phyloP scores from a whole-genome alignment of 2,888 invertebrate species.

The Drosophila antonietae region DNA sequence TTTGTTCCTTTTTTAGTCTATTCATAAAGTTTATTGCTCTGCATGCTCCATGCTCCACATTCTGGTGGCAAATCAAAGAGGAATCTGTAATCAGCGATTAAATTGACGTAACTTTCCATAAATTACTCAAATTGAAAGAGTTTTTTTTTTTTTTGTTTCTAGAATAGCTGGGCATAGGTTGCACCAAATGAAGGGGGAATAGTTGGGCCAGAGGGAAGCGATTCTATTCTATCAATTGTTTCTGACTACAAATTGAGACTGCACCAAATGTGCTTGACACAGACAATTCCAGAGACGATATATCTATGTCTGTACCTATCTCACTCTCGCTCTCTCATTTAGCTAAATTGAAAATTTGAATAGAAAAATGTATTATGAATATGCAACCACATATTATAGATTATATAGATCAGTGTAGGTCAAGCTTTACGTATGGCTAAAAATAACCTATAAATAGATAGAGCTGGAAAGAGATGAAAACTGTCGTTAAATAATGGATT shows the following conservation, averaged over 20 bases:
- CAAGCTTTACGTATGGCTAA: constrained; percentile 29
- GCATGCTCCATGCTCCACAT: constrained; percentile 30
- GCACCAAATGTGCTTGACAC: background rate
- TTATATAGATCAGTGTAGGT: constrained; percentile 26
- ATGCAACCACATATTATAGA: constrained; percentile 15
- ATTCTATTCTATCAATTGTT: constrained; percentile 24
- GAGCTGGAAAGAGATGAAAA: background rate
- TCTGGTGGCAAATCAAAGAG: constrained; percentile 46
- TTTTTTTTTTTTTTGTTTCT: background rate
- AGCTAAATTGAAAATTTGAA: background rate
- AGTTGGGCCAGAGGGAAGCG: background rate
- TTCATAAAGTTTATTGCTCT: constrained; percentile 61
- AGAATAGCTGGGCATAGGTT: background rate
- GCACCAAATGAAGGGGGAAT: background rate
- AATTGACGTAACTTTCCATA: constrained; percentile 42
- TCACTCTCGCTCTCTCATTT: background rate
- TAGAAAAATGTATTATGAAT: constrained; percentile 26
- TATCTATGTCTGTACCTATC: background rate
- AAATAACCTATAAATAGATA: background rate
- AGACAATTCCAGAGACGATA: constrained; percentile 5
- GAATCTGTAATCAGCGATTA: constrained; percentile 55
- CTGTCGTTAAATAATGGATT: background rate
- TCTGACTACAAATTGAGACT: constrained; percentile 9
- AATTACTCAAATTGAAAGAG: constrained; percentile 54
- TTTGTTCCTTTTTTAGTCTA: constrained; percentile 14